These are phyloP conservation scores for Nematostella vectensis DNA, from an alignment of 92 coral and sea anemone genomes.

Conservation along the genomic window DNA sequence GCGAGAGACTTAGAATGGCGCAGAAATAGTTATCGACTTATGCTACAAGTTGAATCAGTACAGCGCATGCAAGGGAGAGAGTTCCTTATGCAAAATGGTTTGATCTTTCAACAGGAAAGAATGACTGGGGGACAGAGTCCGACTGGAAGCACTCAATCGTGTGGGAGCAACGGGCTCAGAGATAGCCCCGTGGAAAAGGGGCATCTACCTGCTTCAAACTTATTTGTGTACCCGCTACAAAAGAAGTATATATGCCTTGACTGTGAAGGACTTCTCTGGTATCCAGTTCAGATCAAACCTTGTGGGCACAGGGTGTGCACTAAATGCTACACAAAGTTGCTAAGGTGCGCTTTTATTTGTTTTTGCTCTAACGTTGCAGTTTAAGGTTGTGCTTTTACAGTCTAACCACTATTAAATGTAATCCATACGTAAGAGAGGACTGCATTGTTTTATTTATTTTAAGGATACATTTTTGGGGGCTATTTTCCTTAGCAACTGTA, in stretches of 20 bases:
- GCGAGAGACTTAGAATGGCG: too few species aligned
- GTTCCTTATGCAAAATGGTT: background rate
- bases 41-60: too few species aligned
- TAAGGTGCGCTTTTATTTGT: constrained; percentile 23
- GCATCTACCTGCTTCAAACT: constrained; percentile 12
- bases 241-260: constrained; percentile 76
- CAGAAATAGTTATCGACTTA: too few species aligned
- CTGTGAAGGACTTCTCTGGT: constrained; percentile 71
- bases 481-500: too few species aligned
- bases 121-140: constrained; percentile 87
- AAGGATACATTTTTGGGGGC: too few species aligned
- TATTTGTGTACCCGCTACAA: constrained; percentile 76
- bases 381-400: too few species aligned
- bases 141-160: constrained; percentile 54
- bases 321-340: constrained; percentile 52
- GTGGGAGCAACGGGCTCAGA: constrained; percentile 28
- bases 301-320: constrained; percentile 89
- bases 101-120: constrained; percentile 26
- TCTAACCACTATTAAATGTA: too few species aligned
- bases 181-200: constrained; percentile 38
- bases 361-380: too few species aligned
- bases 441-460: too few species aligned
- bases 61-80: too few species aligned
- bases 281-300: constrained; percentile 60
- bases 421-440: too few species aligned